A percentile compares a stretch with the other conserved stretches of the same genome.
These are phyloP conservation scores for Grallaria varia DNA, from an alignment of 2,113 vertebrate species.

Conservation along the genomic window DNA sequence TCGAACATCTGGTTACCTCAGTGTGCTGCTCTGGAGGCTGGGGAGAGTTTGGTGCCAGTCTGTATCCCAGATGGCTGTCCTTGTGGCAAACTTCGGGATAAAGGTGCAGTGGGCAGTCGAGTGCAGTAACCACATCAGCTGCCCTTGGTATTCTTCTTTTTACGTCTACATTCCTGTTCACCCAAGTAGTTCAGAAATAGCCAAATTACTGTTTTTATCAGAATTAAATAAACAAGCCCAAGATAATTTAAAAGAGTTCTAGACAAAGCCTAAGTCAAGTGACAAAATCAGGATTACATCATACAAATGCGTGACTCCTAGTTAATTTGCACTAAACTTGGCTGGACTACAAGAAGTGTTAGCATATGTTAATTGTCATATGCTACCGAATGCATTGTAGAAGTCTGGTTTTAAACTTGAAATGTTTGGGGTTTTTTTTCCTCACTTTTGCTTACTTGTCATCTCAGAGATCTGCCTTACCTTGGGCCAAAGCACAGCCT, in stretches of 20 bases:
- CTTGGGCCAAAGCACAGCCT: background rate
- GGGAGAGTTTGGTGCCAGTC: background rate
- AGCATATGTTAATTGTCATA: slow-evolving; percentile 5
- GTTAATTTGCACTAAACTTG: slow-evolving; percentile 23
- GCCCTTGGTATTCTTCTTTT: background rate
- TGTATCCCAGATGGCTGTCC: background rate
- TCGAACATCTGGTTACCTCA: background rate
- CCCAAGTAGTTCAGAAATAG: background rate
- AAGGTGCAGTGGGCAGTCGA: background rate
- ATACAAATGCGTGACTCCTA: background rate
- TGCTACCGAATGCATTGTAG: background rate
- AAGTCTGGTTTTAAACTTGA: slow-evolving; percentile 33
- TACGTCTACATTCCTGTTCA: background rate
- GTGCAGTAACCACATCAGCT: background rate
- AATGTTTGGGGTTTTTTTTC: slow-evolving; percentile 47
- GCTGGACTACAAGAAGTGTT: background rate
- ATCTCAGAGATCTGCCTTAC: background rate
- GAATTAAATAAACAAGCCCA: background rate
- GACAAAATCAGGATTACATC: background rate
- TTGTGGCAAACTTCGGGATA: background rate
- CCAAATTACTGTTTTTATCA: background rate
- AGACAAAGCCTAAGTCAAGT: background rate
- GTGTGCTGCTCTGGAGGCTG: background rate
- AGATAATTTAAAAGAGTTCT: background rate
- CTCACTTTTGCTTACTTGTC: slow-evolving; percentile 26